phyloP scores from a whole-genome alignment of 2,113 vertebrate species.

The Arvicanthis niloticus region DNA sequence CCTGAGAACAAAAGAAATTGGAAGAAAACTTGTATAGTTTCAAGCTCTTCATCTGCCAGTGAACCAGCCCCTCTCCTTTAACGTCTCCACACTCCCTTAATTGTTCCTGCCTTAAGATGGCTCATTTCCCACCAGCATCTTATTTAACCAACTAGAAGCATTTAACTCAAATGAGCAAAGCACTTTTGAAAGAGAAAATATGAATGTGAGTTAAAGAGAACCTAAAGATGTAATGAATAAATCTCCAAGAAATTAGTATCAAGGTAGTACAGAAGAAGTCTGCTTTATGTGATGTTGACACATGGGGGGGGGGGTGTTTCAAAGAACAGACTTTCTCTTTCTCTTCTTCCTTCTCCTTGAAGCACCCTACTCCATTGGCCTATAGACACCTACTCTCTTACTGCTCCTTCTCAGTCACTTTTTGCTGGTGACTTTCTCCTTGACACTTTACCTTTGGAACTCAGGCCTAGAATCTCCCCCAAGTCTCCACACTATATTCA shows the following conservation, averaged over 20 bases:
- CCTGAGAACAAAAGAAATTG: constrained; percentile 18
- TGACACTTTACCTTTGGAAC: neutral
- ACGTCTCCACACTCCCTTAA: neutral
- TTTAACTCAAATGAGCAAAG: neutral
- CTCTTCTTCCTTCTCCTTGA: neutral
- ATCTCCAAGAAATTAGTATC: constrained; percentile 32
- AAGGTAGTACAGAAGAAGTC: neutral
- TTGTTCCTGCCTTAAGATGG: neutral
- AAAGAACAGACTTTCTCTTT: neutral
- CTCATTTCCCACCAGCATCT: too few relatives aligned
- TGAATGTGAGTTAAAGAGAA: constrained; percentile 23
- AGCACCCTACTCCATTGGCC: neutral
- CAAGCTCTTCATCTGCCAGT: neutral
- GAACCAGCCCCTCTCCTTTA: neutral
- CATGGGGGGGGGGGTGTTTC: neutral
- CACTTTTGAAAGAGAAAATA: constrained; percentile 48
- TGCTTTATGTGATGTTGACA: neutral
- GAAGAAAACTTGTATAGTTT: constrained; percentile 1
- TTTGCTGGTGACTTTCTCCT: neutral
- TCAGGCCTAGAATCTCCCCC: neutral
- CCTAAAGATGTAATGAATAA: neutral
- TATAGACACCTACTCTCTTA: neutral
- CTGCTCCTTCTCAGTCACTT: neutral
- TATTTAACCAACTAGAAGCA: neutral
- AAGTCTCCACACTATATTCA: neutral